A percentile compares a stretch with the other conserved stretches of the same genome.
Evolutionary conservation across 2,888 invertebrate genomes (phyloP).

Genomic region (Orthosia gracilis): DNA sequence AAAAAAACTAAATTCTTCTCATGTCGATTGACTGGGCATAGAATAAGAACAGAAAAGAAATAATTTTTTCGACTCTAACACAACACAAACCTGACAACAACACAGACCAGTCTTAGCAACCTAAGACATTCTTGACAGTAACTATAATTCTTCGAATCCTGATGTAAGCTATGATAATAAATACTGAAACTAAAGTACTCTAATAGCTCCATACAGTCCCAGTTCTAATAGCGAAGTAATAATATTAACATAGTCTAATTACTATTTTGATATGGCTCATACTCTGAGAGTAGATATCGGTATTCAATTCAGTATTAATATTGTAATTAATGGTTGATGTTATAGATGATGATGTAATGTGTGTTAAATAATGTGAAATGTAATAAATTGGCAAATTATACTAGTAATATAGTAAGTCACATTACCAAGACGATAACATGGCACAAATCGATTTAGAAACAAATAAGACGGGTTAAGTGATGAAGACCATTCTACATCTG

Average conservation of each 20-base stretch:
- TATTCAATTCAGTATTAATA: constrained; percentile 25
- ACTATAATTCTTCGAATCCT: no score
- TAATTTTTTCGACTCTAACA: no score
- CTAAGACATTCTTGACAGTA: no score
- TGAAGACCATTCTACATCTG: no score
- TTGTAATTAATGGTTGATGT: constrained; percentile 7
- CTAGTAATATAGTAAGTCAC: not conserved
- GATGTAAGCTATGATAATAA: not conserved
- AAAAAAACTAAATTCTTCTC: no score
- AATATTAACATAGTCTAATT: constrained; percentile 25
- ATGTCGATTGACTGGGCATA: no score
- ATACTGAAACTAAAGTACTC: not conserved
- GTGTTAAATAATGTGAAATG: no score
- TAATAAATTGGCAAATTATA: constrained; percentile 22
- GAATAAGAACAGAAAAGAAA: no score
- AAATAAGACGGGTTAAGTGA: no score
- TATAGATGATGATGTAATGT: constrained; percentile 3
- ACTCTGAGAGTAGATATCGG: not conserved
- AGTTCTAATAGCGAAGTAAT: constrained; percentile 7
- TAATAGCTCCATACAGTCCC: not conserved
- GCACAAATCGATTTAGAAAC: no score
- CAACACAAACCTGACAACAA: no score
- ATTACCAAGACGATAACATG: not conserved
- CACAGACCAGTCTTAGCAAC: no score
- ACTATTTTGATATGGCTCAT: constrained; percentile 17